Conservation (phyloP, 2,113 vertebrate genomes). For the Muntiacus reevesi region DNA sequence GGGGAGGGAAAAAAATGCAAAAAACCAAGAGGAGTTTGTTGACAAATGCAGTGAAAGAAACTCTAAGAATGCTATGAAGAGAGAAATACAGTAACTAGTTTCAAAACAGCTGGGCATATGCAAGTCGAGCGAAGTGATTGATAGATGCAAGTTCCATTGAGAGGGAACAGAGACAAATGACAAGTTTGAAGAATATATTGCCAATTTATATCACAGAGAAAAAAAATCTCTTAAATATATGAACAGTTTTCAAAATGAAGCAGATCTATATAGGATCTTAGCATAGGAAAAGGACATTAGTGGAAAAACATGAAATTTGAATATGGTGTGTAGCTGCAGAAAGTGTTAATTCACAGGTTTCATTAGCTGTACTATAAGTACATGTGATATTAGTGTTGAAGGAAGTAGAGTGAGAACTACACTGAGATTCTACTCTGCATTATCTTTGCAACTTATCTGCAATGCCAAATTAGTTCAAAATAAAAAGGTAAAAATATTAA, state of each 20-base stretch:
- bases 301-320: neutral
- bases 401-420: rapidly evolving
- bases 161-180: neutral
- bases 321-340: neutral
- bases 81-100: neutral
- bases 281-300: neutral
- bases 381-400: neutral
- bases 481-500: neutral
- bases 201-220: neutral
- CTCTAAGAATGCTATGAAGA: neutral
- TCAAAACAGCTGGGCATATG: neutral
- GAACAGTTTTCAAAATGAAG: neutral
- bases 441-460: neutral
- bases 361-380: neutral
- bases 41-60: neutral
- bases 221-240: neutral
- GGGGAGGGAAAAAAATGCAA: neutral
- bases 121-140: neutral
- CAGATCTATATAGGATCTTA: neutral
- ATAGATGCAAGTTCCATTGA: neutral
- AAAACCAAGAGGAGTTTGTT: neutral
- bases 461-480: neutral
- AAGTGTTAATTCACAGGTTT: neutral
- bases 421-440: neutral
- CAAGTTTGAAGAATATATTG: neutral